phyloP scores from a whole-genome alignment of 1,140 invertebrate species.

The Linepithema humile region DNA sequence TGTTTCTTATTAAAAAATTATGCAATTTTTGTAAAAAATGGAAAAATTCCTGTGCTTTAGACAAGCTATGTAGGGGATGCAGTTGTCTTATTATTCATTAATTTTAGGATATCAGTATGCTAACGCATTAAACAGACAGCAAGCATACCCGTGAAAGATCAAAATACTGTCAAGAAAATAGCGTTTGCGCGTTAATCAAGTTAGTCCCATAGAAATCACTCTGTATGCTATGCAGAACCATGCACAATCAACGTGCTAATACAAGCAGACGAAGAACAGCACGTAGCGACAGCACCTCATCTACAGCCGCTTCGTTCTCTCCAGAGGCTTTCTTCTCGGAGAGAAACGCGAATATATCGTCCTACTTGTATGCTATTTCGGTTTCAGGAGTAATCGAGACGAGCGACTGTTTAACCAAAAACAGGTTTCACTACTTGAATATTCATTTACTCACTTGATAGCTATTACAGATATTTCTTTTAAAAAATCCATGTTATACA shows the following conservation, averaged over 20 bases:
- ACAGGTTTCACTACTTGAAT: not conserved
- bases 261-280: not conserved
- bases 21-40: no score
- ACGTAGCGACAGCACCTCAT: not conserved
- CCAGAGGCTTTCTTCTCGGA: not conserved
- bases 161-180: no score
- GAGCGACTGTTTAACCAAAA: not conserved
- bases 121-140: no score
- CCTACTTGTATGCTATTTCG: not conserved
- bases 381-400: not conserved
- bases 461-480: no score
- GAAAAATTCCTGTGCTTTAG: no score
- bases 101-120: no score
- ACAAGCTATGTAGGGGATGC: no score
- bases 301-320: not conserved
- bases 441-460: no score
- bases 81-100: no score
- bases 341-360: not conserved
- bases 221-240: not conserved
- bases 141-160: no score
- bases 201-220: not conserved
- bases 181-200: not conserved
- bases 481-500: no score
- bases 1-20: no score
- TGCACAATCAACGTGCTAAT: slow-evolving; percentile 6